Evolutionary conservation across 2,113 vertebrate species (phyloP).

Genomic region (Bombycilla garrulus): DNA sequence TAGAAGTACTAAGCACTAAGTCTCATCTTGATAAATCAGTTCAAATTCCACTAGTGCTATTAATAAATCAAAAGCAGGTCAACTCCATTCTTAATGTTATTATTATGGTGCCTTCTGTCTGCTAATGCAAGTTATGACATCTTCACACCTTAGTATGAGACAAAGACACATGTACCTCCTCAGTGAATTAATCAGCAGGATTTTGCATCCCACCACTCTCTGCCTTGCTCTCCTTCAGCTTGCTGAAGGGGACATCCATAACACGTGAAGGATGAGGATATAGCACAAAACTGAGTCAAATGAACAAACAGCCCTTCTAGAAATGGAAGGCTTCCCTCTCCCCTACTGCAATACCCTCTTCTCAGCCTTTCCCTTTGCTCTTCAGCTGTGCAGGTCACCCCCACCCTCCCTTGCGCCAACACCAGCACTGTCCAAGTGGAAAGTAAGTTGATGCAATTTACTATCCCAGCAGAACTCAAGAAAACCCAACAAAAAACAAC

Average conservation of each 20-base stretch:
- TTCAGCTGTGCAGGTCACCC: not conserved
- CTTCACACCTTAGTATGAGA: not conserved
- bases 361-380: not conserved
- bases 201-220: not conserved
- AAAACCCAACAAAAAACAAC: not conserved
- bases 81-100: not conserved
- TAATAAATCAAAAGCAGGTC: conserved; percentile 17
- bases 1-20: not conserved
- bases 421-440: not conserved
- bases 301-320: not conserved
- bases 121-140: conserved; percentile 38
- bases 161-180: not conserved
- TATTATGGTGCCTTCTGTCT: conserved; percentile 20
- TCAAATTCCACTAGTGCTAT: conserved; percentile 34
- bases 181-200: not conserved
- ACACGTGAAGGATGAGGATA: not conserved
- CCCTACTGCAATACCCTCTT: not conserved
- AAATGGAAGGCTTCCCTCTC: not conserved
- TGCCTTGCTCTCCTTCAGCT: not conserved
- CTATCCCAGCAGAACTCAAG: not conserved
- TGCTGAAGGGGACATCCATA: not conserved
- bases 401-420: not conserved
- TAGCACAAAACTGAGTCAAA: not conserved
- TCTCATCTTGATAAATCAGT: conserved; percentile 31
- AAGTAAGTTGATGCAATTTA: not conserved